Evolutionary conservation across 2,113 vertebrate species (phyloP).

Genomic region (Nansenia antarctica): DNA sequence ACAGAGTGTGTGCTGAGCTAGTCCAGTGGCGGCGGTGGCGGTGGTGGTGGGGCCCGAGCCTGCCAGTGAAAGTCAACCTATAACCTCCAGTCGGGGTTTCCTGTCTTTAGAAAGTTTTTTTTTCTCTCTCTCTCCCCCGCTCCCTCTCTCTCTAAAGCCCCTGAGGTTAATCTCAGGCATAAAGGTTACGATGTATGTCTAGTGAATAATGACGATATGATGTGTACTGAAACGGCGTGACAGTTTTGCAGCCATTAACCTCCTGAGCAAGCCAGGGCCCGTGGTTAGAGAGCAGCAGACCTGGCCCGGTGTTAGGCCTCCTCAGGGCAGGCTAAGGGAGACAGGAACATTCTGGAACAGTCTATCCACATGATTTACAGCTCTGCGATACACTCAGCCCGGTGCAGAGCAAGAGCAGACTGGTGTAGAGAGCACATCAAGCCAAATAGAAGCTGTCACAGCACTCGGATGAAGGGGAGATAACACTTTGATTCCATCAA

Average conservation of each 20-base stretch:
- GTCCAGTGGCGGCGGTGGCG: constrained; percentile 74
- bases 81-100: constrained; percentile 37
- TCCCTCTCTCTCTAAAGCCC: constrained; percentile 51
- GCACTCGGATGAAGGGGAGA: background rate
- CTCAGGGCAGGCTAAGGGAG: constrained; percentile 30
- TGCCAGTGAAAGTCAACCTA: constrained; percentile 62
- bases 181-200: constrained; percentile 88
- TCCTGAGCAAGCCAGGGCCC: constrained; percentile 44
- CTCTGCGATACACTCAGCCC: background rate
- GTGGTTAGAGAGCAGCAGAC: constrained; percentile 48
- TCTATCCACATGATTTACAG: constrained; percentile 34
- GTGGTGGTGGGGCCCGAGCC: constrained; percentile 12
- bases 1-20: constrained; percentile 86
- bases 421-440: constrained; percentile 6
- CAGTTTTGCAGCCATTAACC: constrained; percentile 76
- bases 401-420: background rate
- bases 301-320: constrained; percentile 2
- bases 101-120: constrained; percentile 56
- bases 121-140: constrained; percentile 38
- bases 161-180: constrained; percentile 80
- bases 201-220: constrained; percentile 78
- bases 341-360: constrained; percentile 34
- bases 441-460: constrained; percentile 9
- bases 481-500: constrained; percentile 16
- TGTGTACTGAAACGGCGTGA: constrained; percentile 71